Evolutionary conservation across 2,797 vertebrate species (phyloP).

Genomic region (Enteromius trimaculatus): DNA sequence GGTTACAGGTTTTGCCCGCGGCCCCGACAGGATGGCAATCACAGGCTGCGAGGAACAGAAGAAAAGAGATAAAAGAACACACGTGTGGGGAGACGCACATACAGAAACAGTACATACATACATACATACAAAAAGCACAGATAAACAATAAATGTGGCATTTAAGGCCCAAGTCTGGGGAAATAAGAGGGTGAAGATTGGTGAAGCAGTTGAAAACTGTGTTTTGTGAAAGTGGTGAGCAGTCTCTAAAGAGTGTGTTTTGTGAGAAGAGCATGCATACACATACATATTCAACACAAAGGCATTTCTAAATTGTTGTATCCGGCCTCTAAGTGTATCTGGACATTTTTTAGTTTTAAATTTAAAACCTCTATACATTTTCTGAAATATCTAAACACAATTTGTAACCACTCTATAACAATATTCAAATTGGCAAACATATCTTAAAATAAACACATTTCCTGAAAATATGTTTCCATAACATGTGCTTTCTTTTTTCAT

Average conservation of each 20-base stretch:
- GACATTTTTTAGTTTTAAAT: background rate
- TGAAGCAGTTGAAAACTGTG: slow-evolving; percentile 60
- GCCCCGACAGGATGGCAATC: slow-evolving; percentile 98
- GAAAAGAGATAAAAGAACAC: slow-evolving; percentile 72
- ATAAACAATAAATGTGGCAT: slow-evolving; percentile 58
- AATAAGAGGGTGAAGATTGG: slow-evolving; percentile 56
- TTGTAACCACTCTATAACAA: background rate
- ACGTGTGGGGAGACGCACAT: slow-evolving; percentile 59
- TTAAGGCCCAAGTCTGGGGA: slow-evolving; percentile 16
- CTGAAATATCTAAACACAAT: background rate
- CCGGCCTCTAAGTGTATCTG: background rate
- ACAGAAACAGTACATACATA: slow-evolving; percentile 55
- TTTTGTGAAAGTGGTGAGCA: slow-evolving; percentile 38
- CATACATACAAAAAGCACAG: slow-evolving; percentile 56
- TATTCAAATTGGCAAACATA: background rate
- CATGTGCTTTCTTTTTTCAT: slow-evolving; percentile 66
- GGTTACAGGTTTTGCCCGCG: slow-evolving; percentile 98
- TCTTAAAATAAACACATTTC: background rate
- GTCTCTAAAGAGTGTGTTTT: slow-evolving; percentile 16
- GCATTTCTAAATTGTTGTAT: background rate
- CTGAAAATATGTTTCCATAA: slow-evolving; percentile 62
- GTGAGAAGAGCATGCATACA: slow-evolving; percentile 37
- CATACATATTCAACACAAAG: slow-evolving; percentile 15
- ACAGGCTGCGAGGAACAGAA: slow-evolving; percentile 88
- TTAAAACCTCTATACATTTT: background rate